Base-by-base conservation (phyloP, 1,140 invertebrate genomes). In the Philaenus spumarius region DNA sequence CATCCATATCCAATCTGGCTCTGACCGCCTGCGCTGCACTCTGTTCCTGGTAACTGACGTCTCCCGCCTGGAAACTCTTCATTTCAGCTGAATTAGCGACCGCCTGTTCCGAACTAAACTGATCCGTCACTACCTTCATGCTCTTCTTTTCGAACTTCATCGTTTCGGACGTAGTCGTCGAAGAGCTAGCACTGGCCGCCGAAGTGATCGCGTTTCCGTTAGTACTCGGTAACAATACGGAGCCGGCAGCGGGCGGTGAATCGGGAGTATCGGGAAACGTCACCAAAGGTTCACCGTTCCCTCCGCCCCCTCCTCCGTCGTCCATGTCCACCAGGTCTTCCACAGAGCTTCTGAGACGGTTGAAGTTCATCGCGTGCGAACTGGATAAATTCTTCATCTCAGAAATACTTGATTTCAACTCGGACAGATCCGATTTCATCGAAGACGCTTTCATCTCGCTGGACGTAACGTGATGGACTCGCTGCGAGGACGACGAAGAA, bases 91-190 rank as follows among this genome's bases (percentile, higher is more conserved):
- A 82, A 68, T 90, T 90, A n/a, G 86, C 80, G 1, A 77, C 78
- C 71, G 68, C 75, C 75, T 66, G 84, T 64, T 92, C 89, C 3
- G 87, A 82, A 73, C 86, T 90, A 68, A 85, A 89, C 48, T 85
- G 86, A 67, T 91, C 89, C 40, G 85, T 85, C n/a, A 89, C 79
- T 9, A 89, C 78, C 68, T 89, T 87, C 65, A 82, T 79, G 64
- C 83, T 80, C 67, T 87, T 89, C 72, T 87, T 86, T 74, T 87
- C 87, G 70, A 81, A 92, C 73, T 82, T 89, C 69, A 87, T 77
- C 66, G 83, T 86, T 71, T 86, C 81, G 63, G 78, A 67, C 39
- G 75, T 70, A 56, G 72, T 64, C 62, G 74, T 64, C 12, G 61
- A 73, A 67, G 58, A 75, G 63, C 68, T 73, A 67, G 67, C 79